A percentile compares a stretch with the other conserved stretches of the same genome.
phyloP scores from a whole-genome alignment of 2,797 vertebrate species.

The Oreortyx pictus region DNA sequence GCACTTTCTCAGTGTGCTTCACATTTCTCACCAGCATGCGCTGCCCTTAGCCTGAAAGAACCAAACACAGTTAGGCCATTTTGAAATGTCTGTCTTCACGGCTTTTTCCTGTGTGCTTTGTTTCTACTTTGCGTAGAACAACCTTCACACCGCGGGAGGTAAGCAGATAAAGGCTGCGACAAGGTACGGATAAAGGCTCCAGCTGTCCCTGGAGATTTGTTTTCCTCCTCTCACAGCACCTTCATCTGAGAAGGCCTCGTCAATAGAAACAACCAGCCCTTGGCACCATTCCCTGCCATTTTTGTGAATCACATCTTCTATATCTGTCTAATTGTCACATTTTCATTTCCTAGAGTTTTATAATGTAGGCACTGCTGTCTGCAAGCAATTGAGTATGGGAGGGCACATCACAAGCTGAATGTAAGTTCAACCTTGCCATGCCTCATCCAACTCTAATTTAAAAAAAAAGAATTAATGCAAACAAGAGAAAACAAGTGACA shows the following conservation, averaged over 20 bases:
- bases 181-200: conserved; percentile 46
- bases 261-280: not conserved
- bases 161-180: conserved; percentile 53
- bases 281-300: not conserved
- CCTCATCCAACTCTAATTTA: not conserved
- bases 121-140: conserved; percentile 3
- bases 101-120: not conserved
- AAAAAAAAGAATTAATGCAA: not conserved
- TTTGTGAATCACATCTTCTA: not conserved
- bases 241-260: conserved; percentile 11
- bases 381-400: not conserved
- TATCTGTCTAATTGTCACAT: not conserved
- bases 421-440: not conserved
- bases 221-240: conserved; percentile 36
- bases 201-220: conserved; percentile 57
- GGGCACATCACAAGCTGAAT: not conserved
- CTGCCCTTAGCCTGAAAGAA: conserved; percentile 22
- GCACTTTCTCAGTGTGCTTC: conserved; percentile 23
- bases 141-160: conserved; percentile 1
- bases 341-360: not conserved
- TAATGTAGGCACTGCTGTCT: not conserved
- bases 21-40: not conserved
- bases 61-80: not conserved
- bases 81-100: not conserved
- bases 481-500: not conserved